Conservation (phyloP, 2,888 invertebrate genomes). For the Acanthosepion lycidas region DNA sequence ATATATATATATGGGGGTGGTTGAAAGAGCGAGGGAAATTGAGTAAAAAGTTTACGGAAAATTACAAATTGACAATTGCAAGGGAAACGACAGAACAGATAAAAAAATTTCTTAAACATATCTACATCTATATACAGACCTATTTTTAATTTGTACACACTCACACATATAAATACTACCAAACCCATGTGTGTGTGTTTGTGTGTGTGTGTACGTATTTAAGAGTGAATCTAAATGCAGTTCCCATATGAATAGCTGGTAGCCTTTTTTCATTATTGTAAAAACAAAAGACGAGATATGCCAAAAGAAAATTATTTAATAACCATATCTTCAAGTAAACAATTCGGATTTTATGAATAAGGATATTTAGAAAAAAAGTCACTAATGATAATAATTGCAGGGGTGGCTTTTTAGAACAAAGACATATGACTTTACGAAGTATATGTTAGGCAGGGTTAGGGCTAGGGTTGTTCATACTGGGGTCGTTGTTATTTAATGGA, state of each 20-base stretch:
- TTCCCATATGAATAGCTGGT: not conserved
- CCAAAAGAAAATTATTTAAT: not conserved
- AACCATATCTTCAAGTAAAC: not conserved
- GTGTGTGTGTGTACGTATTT: no score
- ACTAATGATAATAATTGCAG: constrained; percentile 21
- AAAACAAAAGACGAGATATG: not conserved
- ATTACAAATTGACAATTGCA: no score
- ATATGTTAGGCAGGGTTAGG: no score
- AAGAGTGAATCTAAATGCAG: not conserved
- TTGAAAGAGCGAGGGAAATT: no score
- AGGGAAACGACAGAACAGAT: no score
- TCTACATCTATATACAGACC: no score
- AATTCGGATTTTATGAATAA: not conserved
- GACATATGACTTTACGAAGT: not conserved
- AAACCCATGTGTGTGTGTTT: no score
- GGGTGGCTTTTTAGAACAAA: not conserved
- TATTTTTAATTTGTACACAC: no score
- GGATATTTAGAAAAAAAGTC: not conserved
- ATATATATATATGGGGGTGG: no score
- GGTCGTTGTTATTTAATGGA: not conserved
- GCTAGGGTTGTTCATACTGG: not conserved
- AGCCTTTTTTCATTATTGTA: not conserved
- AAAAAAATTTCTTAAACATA: no score
- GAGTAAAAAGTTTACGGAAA: no score
- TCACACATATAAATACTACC: no score